These are phyloP conservation scores for Cataglyphis rosenhaueri DNA, from an alignment of 2,888 invertebrate genomes.

Conservation along the genomic window DNA sequence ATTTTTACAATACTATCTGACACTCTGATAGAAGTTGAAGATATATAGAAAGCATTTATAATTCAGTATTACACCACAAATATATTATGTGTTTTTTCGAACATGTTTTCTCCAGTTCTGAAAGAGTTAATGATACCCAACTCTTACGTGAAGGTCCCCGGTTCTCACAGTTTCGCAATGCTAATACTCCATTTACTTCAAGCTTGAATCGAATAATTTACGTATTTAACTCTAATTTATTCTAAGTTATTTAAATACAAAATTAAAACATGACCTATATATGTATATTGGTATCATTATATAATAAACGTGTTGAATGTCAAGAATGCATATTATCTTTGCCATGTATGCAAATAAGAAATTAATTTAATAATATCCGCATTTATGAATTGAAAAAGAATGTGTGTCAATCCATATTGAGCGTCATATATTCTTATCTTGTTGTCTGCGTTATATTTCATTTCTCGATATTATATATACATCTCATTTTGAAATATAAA, in stretches of 20 bases:
- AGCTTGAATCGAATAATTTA: background rate
- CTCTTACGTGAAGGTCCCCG: background rate
- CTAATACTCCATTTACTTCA: background rate
- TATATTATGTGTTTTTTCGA: background rate
- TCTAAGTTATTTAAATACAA: background rate
- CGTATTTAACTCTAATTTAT: background rate
- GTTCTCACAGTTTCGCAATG: slow-evolving; percentile 15
- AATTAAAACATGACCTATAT: background rate
- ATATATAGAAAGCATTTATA: slow-evolving; percentile 26
- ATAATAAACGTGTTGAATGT: no score
- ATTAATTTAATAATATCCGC: background rate
- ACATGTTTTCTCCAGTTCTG: slow-evolving; percentile 13
- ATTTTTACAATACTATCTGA: slow-evolving; percentile 3
- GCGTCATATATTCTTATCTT: background rate
- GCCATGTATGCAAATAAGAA: background rate
- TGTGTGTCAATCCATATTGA: background rate
- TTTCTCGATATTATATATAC: background rate
- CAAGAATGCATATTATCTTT: background rate
- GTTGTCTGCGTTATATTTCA: background rate
- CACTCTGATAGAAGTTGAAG: slow-evolving; percentile 12
- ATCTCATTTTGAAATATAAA: background rate
- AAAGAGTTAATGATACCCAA: slow-evolving; percentile 2
- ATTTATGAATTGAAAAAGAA: background rate
- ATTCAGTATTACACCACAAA: background rate
- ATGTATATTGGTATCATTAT: background rate